A percentile compares a stretch with the other conserved stretches of the same genome.
phyloP scores from a whole-genome alignment of 2,888 invertebrate genomes.

The Drosophila infuscata region DNA sequence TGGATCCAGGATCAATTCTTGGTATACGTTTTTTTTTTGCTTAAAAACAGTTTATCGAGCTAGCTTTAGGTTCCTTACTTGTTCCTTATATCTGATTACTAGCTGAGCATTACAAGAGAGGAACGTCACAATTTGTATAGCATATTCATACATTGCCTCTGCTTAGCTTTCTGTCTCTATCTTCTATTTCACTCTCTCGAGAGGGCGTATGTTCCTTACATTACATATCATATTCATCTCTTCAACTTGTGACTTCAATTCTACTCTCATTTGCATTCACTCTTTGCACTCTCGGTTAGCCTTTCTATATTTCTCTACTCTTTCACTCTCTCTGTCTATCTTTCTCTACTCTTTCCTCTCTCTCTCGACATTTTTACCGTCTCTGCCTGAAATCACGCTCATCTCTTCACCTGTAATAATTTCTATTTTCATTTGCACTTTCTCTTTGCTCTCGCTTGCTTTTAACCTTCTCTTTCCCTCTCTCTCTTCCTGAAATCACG shows the following conservation, averaged over 20 bases:
- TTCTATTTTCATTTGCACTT: not conserved
- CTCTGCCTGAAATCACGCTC: not conserved
- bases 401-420: too few species aligned
- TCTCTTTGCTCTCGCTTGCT: too few species aligned
- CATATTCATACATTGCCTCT: constrained; percentile 11
- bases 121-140: not conserved
- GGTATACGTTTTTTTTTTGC: not conserved
- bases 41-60: not conserved
- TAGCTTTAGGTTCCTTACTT: not conserved
- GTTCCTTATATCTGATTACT: not conserved
- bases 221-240: not conserved
- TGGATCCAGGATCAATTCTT: not conserved
- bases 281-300: not conserved
- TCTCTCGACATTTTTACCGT: not conserved
- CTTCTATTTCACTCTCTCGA: constrained; percentile 8
- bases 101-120: not conserved
- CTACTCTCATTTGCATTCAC: not conserved
- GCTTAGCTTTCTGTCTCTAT: constrained; percentile 23
- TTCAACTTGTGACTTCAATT: not conserved
- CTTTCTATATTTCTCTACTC: not conserved
- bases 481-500: not conserved
- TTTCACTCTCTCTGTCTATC: constrained; percentile 4
- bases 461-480: constrained; percentile 1
- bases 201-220: not conserved
- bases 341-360: too few species aligned